phyloP scores from a whole-genome alignment of 2,888 invertebrate species.

The Hydropsyche betteni region DNA sequence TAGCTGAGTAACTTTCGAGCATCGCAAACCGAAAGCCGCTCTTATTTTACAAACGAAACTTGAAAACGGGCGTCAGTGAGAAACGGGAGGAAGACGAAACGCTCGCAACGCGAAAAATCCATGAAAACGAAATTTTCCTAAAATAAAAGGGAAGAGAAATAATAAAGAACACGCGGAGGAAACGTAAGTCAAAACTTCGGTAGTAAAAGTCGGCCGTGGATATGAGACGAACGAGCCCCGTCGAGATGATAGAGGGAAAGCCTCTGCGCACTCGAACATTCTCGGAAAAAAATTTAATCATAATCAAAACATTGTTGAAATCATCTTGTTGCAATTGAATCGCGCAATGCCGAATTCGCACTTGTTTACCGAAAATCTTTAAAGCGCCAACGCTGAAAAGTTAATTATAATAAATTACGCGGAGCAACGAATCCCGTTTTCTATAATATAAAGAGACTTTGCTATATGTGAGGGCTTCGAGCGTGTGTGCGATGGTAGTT shows the following conservation, averaged over 20 bases:
- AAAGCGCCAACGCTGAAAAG: too few relatives aligned
- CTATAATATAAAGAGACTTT: too few relatives aligned
- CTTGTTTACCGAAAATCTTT: too few relatives aligned
- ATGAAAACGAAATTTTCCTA: constrained; percentile 41
- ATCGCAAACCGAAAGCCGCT: neutral
- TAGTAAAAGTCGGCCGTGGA: constrained; percentile 38
- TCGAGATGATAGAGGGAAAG: neutral
- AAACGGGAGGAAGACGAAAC: neutral
- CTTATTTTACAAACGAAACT: constrained; percentile 12
- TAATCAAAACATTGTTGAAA: too few relatives aligned
- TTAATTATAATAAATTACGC: too few relatives aligned
- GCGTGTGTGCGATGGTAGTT: neutral
- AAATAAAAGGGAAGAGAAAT: constrained; percentile 29
- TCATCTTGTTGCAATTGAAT: too few relatives aligned
- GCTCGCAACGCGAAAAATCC: constrained; percentile 19
- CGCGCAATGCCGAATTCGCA: too few relatives aligned
- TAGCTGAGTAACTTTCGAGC: neutral
- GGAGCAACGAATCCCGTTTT: too few relatives aligned
- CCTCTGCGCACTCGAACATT: too few relatives aligned
- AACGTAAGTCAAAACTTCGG: constrained; percentile 44
- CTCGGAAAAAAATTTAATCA: too few relatives aligned
- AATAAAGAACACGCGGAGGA: constrained; percentile 45
- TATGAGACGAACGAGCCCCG: constrained; percentile 25
- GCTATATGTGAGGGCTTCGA: neutral
- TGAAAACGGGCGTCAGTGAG: neutral